Evolutionary conservation across 1,140 invertebrate species (phyloP), one percentile per base, ranked within the genome.

Genomic region (Brachionus plicatilis): DNA sequence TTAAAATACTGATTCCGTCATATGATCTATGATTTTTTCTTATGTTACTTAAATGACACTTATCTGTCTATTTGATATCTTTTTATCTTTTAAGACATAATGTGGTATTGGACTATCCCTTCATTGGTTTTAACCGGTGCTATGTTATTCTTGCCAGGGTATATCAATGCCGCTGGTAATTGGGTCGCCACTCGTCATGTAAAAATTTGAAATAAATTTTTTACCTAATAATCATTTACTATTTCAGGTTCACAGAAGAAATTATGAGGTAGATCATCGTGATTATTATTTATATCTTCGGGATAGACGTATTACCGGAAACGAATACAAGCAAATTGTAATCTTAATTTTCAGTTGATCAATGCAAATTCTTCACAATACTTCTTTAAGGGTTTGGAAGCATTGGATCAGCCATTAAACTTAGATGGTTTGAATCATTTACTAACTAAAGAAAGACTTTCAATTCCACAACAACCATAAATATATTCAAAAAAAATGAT

Each of bases 81-180:
- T 4, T 70, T 70, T 37, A 47, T 33, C 37, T 78, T 78, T 78
- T 47, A 6, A 65, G 76, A 41, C 4, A 82, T 9, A 20, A 82
- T 82, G 79, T 82, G 79, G 79, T 82, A 82, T 68, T 82, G 79
- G 79, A 65, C 79, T 14, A 3, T 82, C 12, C 79, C 79, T 20
- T 82, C 79, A 14, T 47, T 82, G 9, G 79, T 43, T 43, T 65
- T 82, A 68, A 82, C 79, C 4, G 79, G 79, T 41, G 37, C 43
- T 82, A 68, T 68, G 65, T 68, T 82, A 24, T 41, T 60, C 3
- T 65, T 82, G 29, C 79, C 79, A 27, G 53, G 37, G 7, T 60
- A 65, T 20, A 82, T 82, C 6, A 82, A 82, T 27, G 79, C 79
- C 56, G 79, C 53, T 24, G 53, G 53, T 65, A 82, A 82, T 68